phyloP scores from a whole-genome alignment of 2,113 vertebrate genomes.

The Chaetops frenatus region DNA sequence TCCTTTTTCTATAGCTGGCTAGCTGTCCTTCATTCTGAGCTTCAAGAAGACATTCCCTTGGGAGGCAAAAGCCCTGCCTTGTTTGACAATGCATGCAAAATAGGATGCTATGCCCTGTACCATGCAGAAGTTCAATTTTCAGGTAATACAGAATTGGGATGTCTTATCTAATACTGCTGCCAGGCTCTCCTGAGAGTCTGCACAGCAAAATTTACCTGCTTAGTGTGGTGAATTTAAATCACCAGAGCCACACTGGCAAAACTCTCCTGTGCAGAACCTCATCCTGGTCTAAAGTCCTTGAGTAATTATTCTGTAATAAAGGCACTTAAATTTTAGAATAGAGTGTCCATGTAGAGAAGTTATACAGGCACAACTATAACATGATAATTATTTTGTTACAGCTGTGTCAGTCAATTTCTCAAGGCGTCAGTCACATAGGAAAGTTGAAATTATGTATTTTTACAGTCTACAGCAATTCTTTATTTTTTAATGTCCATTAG shows the following conservation, averaged over 20 bases:
- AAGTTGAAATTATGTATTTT: constrained; percentile 37
- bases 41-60: neutral
- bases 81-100: neutral
- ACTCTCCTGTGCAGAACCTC: constrained; percentile 21
- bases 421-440: constrained; percentile 12
- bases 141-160: neutral
- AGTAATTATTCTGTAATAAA: constrained; percentile 60
- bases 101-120: neutral
- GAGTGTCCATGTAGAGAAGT: constrained; percentile 37
- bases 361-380: constrained; percentile 34
- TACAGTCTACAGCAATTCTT: constrained; percentile 16
- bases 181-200: neutral
- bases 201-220: constrained; percentile 21
- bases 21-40: neutral
- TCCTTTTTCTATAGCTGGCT: neutral
- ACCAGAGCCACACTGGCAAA: neutral
- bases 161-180: constrained; percentile 8
- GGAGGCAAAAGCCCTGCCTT: neutral
- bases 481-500: constrained; percentile 53
- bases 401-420: constrained; percentile 38
- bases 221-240: constrained; percentile 33
- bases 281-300: constrained; percentile 11
- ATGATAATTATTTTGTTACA: constrained; percentile 58
- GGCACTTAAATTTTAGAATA: constrained; percentile 53
- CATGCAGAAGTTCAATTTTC: neutral